These are phyloP conservation scores for Drosophila orosa DNA, from an alignment of 1,140 invertebrate species.

Conservation along the genomic window DNA sequence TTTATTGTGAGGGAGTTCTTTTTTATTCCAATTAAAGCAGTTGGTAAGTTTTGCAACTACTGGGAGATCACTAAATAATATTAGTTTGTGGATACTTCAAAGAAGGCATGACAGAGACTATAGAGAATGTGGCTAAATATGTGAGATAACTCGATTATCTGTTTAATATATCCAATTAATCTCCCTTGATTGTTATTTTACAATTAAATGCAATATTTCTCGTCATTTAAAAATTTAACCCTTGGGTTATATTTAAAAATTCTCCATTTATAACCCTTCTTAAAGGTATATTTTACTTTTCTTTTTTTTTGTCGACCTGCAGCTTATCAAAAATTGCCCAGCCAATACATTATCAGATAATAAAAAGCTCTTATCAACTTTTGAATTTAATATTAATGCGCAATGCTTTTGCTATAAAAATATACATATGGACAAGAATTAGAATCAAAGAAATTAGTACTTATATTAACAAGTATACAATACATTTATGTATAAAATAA, in stretches of 20 bases:
- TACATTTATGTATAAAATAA: no score
- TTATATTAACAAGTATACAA: no score
- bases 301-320: background rate
- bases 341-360: background rate
- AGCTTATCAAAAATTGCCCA: conserved; percentile 11
- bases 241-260: no score
- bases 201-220: no score
- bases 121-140: no score
- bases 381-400: conserved; percentile 7
- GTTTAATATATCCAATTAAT: no score
- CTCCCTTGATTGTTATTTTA: no score
- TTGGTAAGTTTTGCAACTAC: background rate
- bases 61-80: background rate
- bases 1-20: background rate
- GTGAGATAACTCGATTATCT: no score
- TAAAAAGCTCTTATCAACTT: conserved; percentile 1
- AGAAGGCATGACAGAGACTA: background rate
- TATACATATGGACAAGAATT: background rate
- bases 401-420: conserved; percentile 7
- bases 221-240: no score
- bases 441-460: background rate
- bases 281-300: background rate
- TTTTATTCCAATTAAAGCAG: no score
- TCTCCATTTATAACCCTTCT: background rate
- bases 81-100: no score